These are phyloP conservation scores for Musca domestica DNA, from an alignment of 1,140 invertebrate genomes.

Conservation along the genomic window DNA sequence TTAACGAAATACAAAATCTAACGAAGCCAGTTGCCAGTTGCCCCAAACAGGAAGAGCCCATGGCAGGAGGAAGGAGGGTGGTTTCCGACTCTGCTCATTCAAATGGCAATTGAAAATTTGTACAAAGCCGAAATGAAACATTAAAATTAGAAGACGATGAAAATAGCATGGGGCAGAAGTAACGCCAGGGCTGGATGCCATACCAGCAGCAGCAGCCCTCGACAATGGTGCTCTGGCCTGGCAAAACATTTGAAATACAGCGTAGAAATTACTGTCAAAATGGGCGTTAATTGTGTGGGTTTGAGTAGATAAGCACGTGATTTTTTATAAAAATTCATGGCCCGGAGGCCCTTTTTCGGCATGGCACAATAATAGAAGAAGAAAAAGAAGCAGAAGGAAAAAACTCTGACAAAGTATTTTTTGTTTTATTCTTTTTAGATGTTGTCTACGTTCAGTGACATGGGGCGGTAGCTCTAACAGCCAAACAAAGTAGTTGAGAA, in stretches of 20 bases:
- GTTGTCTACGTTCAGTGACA: too few relatives aligned
- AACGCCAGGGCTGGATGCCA: not conserved
- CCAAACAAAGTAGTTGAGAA: too few relatives aligned
- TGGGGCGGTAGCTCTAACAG: too few relatives aligned
- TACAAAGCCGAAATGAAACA: not conserved
- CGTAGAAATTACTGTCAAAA: constrained; percentile 20
- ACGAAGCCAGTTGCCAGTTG: too few relatives aligned
- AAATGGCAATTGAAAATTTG: constrained; percentile 19
- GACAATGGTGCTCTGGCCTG: not conserved
- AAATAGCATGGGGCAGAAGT: too few relatives aligned
- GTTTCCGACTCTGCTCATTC: not conserved
- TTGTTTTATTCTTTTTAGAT: too few relatives aligned
- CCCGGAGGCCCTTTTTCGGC: constrained; percentile 10
- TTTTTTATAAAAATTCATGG: constrained; percentile 22
- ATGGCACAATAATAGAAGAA: too few relatives aligned
- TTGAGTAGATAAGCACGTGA: constrained; percentile 28
- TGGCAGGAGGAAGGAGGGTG: not conserved
- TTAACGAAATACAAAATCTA: too few relatives aligned
- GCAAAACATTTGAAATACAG: not conserved
- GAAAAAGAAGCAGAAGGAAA: too few relatives aligned
- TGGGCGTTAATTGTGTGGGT: constrained; percentile 26
- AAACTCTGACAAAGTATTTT: too few relatives aligned
- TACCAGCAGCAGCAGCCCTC: not conserved
- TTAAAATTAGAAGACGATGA: not conserved
- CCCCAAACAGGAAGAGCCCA: too few relatives aligned